Evolutionary conservation across 2,797 vertebrate species (phyloP).

Genomic region (Prionace glauca): DNA sequence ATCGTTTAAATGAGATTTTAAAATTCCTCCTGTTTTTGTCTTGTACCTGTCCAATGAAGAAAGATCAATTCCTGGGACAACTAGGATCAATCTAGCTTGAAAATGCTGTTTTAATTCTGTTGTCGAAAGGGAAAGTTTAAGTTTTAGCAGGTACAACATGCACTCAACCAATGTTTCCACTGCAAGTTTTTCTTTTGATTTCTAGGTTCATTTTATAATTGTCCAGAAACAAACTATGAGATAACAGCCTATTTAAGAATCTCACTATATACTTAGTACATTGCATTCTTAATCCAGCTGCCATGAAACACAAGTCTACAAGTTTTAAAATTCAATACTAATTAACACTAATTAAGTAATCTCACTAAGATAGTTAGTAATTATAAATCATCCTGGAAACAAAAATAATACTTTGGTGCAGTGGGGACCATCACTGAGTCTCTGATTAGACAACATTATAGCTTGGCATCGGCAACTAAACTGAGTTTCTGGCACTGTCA

Average conservation of each 20-base stretch:
- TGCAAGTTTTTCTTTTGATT: neutral
- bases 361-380: neutral
- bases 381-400: neutral
- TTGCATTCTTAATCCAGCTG: neutral
- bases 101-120: neutral
- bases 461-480: neutral
- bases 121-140: neutral
- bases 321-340: neutral
- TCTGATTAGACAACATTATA: neutral
- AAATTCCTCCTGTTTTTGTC: neutral
- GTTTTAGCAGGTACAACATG: neutral
- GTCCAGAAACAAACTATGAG: neutral
- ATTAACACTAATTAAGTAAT: neutral
- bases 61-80: neutral
- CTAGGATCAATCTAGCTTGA: neutral
- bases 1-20: neutral
- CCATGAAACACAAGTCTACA: neutral
- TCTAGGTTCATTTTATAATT: neutral
- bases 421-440: neutral
- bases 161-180: neutral
- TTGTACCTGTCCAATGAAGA: neutral
- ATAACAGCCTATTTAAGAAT: neutral
- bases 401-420: neutral
- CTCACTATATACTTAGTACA: neutral
- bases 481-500: neutral